These are phyloP conservation scores for Argentina silus DNA, from an alignment of 2,797 vertebrate species.

Conservation along the genomic window DNA sequence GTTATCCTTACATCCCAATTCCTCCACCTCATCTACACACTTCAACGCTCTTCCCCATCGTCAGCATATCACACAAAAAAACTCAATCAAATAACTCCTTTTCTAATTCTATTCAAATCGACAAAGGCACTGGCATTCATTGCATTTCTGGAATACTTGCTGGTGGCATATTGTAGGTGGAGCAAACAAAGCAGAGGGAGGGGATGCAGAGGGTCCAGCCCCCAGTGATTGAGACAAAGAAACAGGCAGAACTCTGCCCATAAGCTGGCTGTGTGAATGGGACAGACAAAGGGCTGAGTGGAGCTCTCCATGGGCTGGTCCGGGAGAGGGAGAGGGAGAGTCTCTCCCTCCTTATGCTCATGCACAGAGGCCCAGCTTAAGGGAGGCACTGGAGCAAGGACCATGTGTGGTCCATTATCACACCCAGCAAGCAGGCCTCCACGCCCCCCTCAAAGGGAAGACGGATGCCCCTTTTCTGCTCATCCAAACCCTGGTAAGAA, in stretches of 20 bases:
- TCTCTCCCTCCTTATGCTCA: slow-evolving; percentile 48
- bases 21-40: slow-evolving; percentile 27
- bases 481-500: slow-evolving; percentile 60
- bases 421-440: slow-evolving; percentile 57
- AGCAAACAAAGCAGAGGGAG: slow-evolving; percentile 67
- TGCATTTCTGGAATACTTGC: slow-evolving; percentile 74
- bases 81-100: slow-evolving; percentile 36
- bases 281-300: slow-evolving; percentile 67
- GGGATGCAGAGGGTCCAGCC: slow-evolving; percentile 61
- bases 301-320: slow-evolving; percentile 53
- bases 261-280: slow-evolving; percentile 55
- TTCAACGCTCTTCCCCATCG: slow-evolving; percentile 42
- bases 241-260: slow-evolving; percentile 48
- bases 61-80: slow-evolving; percentile 37
- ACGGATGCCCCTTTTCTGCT: slow-evolving; percentile 65
- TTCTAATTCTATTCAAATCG: slow-evolving; percentile 55
- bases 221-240: slow-evolving; percentile 63
- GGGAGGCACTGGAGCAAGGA: slow-evolving; percentile 60
- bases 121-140: slow-evolving; percentile 69
- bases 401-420: slow-evolving; percentile 81
- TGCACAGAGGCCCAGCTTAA: slow-evolving; percentile 51
- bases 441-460: slow-evolving; percentile 66
- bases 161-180: slow-evolving; percentile 72
- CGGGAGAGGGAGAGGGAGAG: slow-evolving; percentile 23
- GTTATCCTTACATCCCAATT: slow-evolving; percentile 18